Evolutionary conservation across 1,140 invertebrate species (phyloP).

Genomic region (Helicoverpa armigera): DNA sequence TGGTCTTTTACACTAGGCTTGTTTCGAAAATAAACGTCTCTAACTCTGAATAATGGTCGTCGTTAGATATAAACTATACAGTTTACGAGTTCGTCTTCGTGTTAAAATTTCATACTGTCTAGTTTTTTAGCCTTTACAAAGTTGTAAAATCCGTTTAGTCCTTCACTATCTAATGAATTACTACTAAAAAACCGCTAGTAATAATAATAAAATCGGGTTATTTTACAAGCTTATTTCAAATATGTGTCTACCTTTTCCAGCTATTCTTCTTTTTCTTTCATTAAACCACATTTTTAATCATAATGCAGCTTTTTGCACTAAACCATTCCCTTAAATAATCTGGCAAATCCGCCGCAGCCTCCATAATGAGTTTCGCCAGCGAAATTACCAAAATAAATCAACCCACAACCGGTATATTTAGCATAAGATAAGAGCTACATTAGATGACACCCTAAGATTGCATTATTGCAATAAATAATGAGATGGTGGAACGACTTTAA

Average conservation of each 20-base stretch:
- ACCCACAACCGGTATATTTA: not conserved
- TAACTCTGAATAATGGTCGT: not conserved
- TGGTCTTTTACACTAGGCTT: slow-evolving; percentile 1
- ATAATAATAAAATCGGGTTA: no score
- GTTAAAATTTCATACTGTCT: not conserved
- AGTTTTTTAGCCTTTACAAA: not conserved
- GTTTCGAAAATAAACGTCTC: slow-evolving; percentile 5
- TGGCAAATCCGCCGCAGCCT: not conserved
- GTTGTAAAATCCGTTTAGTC: not conserved
- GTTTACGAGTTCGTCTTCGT: slow-evolving; percentile 1
- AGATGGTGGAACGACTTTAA: slow-evolving; percentile 9
- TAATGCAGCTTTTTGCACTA: no score
- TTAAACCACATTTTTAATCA: no score
- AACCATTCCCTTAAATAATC: not conserved
- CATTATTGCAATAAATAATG: slow-evolving; percentile 42
- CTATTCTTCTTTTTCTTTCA: no score
- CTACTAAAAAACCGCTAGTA: no score
- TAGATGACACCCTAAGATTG: slow-evolving; percentile 37
- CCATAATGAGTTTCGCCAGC: not conserved
- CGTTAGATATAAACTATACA: slow-evolving; percentile 1
- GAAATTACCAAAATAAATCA: slow-evolving; percentile 20
- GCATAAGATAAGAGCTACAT: slow-evolving; percentile 12
- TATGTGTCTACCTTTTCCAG: no score
- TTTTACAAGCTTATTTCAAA: no score
- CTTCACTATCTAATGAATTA: no score